phyloP scores from a whole-genome alignment of 2,888 invertebrate genomes.

The Zele albiditarsus region DNA sequence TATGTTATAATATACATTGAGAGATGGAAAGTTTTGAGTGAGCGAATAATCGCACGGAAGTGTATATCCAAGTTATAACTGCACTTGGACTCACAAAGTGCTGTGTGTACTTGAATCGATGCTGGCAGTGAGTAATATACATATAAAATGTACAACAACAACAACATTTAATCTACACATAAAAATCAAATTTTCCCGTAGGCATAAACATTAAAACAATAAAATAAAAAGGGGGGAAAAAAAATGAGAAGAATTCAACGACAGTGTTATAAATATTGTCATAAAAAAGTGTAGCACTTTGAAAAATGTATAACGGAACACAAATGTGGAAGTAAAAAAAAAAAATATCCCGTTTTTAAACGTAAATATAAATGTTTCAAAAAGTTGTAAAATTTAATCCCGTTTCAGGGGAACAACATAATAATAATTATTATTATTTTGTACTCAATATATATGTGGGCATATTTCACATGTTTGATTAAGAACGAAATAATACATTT shows the following conservation, averaged over 20 bases:
- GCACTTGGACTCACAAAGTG: constrained; percentile 1
- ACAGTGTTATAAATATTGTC: background rate
- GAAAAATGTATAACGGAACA: background rate
- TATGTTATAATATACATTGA: background rate
- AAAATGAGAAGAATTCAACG: constrained; percentile 1
- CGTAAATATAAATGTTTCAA: background rate
- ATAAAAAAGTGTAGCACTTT: constrained; percentile 5
- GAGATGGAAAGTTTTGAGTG: constrained; percentile 4
- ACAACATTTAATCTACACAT: constrained; percentile 2
- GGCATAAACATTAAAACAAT: background rate
- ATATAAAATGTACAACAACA: background rate
- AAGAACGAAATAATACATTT: background rate
- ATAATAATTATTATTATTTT: background rate
- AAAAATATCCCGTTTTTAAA: background rate
- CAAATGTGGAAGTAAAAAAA: background rate
- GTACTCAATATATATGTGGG: background rate
- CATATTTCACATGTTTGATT: background rate
- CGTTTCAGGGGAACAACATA: background rate
- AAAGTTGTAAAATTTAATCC: background rate
- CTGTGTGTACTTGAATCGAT: background rate
- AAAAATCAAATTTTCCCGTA: background rate
- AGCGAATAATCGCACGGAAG: constrained; percentile 4
- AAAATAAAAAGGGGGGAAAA: background rate
- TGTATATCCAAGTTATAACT: background rate
- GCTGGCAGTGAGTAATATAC: background rate